These are phyloP conservation scores for Sphaeramia orbicularis DNA, from an alignment of 2,797 vertebrate species.

Conservation along the genomic window DNA sequence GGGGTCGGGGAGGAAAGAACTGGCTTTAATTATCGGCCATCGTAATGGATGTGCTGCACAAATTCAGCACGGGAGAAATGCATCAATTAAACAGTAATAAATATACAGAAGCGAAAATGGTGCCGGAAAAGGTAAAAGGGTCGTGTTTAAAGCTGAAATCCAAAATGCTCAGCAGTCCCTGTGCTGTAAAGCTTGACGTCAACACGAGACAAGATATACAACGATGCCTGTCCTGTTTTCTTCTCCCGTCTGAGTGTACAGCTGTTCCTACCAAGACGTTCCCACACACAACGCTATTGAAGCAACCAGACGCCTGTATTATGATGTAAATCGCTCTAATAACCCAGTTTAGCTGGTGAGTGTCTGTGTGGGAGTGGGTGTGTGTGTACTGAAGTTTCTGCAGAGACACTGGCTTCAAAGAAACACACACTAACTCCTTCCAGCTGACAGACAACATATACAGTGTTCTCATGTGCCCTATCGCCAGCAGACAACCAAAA, in stretches of 20 bases:
- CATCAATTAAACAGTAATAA: neutral
- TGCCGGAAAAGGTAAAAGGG: too few relatives aligned
- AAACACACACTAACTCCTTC: slow-evolving; percentile 17
- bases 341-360: slow-evolving; percentile 84
- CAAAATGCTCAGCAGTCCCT: slow-evolving; percentile 16
- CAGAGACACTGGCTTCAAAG: slow-evolving; percentile 14
- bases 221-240: slow-evolving; percentile 53
- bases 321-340: slow-evolving; percentile 89
- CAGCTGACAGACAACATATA: slow-evolving; percentile 13
- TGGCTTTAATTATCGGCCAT: slow-evolving; percentile 66
- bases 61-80: slow-evolving; percentile 35
- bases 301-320: slow-evolving; percentile 81
- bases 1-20: slow-evolving; percentile 31
- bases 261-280: slow-evolving; percentile 80
- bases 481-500: slow-evolving; percentile 2
- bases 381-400: slow-evolving; percentile 39
- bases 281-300: slow-evolving; percentile 80
- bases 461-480: neutral
- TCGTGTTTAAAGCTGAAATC: too few relatives aligned
- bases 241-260: slow-evolving; percentile 73
- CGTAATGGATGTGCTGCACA: slow-evolving; percentile 34
- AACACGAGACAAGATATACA: slow-evolving; percentile 63
- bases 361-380: slow-evolving; percentile 49
- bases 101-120: too few relatives aligned
- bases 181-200: slow-evolving; percentile 49